A percentile compares a stretch with the other conserved stretches of the same genome.
Conservation (phyloP, 2,797 vertebrate species). For the Rhinoraja longicauda region DNA sequence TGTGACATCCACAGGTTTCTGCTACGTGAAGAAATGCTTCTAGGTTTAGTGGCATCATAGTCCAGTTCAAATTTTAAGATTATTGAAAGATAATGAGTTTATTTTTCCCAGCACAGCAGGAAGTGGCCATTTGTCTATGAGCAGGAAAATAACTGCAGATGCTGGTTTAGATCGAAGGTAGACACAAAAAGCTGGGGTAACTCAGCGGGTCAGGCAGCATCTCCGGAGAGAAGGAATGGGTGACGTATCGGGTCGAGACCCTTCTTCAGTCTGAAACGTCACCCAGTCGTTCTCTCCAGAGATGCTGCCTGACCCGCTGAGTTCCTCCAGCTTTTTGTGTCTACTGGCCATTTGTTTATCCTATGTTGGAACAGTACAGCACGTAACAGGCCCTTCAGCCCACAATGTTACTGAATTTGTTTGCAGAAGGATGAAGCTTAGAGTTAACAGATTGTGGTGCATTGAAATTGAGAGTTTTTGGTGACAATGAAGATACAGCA, state of each 20-base stretch:
- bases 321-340: too few relatives aligned
- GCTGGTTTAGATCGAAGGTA: too few relatives aligned
- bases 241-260: too few relatives aligned
- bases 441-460: neutral
- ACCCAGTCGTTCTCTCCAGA: too few relatives aligned
- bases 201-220: too few relatives aligned
- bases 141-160: too few relatives aligned
- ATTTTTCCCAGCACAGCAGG: neutral
- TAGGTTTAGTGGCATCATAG: neutral
- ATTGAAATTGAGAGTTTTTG: neutral
- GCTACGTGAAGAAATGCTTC: neutral
- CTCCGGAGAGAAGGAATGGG: too few relatives aligned
- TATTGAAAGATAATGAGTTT: neutral
- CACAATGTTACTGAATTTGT: neutral
- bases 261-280: too few relatives aligned
- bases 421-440: neutral
- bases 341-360: neutral
- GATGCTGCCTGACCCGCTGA: too few relatives aligned
- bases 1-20: neutral
- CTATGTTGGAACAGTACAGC: too few relatives aligned
- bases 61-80: neutral
- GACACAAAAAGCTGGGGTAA: too few relatives aligned
- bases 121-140: neutral
- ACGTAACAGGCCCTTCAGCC: too few relatives aligned
- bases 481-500: neutral